Evolutionary conservation across 1,140 invertebrate genomes (phyloP), one percentile per base, ranked within the genome.

Genomic region (Saccostrea echinata): DNA sequence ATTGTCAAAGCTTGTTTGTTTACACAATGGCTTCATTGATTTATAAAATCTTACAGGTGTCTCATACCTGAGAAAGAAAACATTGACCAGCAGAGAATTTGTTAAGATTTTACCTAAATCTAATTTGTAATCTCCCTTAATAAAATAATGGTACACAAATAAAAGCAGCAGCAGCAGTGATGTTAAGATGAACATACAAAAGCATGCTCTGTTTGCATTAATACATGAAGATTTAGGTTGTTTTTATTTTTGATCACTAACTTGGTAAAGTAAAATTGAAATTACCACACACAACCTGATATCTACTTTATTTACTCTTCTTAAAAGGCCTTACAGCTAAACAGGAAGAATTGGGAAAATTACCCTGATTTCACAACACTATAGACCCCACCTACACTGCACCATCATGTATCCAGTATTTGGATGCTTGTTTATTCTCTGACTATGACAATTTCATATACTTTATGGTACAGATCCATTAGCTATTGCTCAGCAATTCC

Each of bases 1-100:
- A 76, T 76, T 13, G 68, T 35, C 16, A 18, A 76, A 76, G 68
- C 68, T 76, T 76, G 30, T 76, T 76, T 76, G 68, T 30, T 76
- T 30, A 16, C 27, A 30, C 24, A 33, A 76, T 27, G 30, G 24
- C 68, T 76, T 27, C 24, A 76, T 13, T 33, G 13, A 33, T 16
- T 33, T 76, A 27, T 76, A 27, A 16, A 76, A 76, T 33, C 27
- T 16, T 30, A 76, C 68, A 76, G 68, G 68, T 76, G 68, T 61
- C 27, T 8, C 68, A 11, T 16, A 30, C 27, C 68, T 76, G 9
- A 33, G 27, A 27, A 24, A 30, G 16, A 33, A 33, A 76, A 76
- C 27, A 30, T 27, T 76, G 68, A 76, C 68, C 68, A 76, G 21
- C n/a, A 24, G n/a, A 33, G 24, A 64, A 64, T 64, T 64, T 21